These are phyloP conservation scores for Trachelus tabidus DNA, from an alignment of 2,888 invertebrate species.

Conservation along the genomic window DNA sequence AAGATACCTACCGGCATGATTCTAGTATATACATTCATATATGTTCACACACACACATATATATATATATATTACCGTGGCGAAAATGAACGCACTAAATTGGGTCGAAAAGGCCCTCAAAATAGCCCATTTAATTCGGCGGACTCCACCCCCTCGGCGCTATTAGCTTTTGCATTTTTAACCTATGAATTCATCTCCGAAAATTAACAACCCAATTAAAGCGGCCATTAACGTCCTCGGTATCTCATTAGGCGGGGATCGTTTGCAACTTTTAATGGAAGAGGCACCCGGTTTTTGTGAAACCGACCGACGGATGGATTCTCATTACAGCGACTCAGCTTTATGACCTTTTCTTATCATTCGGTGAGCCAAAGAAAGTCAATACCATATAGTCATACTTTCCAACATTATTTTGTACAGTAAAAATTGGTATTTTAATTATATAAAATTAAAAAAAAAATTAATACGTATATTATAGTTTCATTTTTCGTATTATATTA, in stretches of 20 bases:
- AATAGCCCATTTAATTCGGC: conserved; percentile 54
- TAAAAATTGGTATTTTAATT: not conserved
- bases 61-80: not conserved
- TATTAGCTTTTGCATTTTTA: conserved; percentile 57
- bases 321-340: conserved; percentile 30
- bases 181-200: conserved; percentile 60
- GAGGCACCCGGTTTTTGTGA: conserved; percentile 43
- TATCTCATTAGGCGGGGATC: conserved; percentile 56
- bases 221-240: conserved; percentile 56
- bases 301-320: conserved; percentile 29
- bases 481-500: not conserved
- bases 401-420: not conserved
- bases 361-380: not conserved
- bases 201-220: conserved; percentile 65
- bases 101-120: conserved; percentile 31
- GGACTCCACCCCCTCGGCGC: conserved; percentile 46
- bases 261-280: conserved; percentile 56
- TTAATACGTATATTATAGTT: not conserved
- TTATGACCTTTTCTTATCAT: conserved; percentile 35
- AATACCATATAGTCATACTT: not conserved
- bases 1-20: conserved; percentile 14
- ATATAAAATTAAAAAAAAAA: not conserved
- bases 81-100: conserved; percentile 4
- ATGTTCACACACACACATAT: too few relatives aligned
- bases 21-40: conserved; percentile 3